Percentiles rank a stretch among this genome's conserved stretches.
Evolutionary conservation across 1,140 invertebrate species (phyloP).

Genomic region (Cyrtorhinus lividipennis): DNA sequence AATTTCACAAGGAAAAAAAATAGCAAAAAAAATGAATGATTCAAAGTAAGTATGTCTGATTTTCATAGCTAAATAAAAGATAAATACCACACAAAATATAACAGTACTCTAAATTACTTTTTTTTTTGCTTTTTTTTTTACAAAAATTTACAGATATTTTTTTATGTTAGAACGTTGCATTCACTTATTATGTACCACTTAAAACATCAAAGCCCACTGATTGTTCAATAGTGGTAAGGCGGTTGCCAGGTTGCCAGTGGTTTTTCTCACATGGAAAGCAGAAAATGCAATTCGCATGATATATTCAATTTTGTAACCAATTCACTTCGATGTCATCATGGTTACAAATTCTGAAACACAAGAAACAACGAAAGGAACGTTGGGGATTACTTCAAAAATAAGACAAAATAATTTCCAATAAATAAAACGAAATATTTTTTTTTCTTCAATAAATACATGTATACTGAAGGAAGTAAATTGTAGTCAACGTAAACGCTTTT

Average conservation of each 20-base stretch:
- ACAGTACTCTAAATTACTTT: slow-evolving; percentile 15
- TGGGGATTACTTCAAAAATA: too few relatives aligned
- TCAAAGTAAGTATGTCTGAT: slow-evolving; percentile 8
- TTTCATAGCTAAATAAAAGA: slow-evolving; percentile 8
- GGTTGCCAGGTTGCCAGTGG: slow-evolving; percentile 29
- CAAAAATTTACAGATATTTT: slow-evolving; percentile 29
- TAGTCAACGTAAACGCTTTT: too few relatives aligned
- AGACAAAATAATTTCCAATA: too few relatives aligned
- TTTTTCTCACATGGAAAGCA: slow-evolving; percentile 32
- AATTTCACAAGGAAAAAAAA: background rate
- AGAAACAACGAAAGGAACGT: slow-evolving; percentile 26
- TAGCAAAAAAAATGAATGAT: background rate
- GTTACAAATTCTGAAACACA: slow-evolving; percentile 87
- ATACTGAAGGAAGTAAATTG: too few relatives aligned
- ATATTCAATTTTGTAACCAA: slow-evolving; percentile 32
- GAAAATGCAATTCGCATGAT: slow-evolving; percentile 33
- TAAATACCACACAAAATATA: slow-evolving; percentile 14
- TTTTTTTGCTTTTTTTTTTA: slow-evolving; percentile 30
- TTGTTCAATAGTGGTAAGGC: slow-evolving; percentile 28
- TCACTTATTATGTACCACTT: slow-evolving; percentile 25
- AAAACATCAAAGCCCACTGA: slow-evolving; percentile 27
- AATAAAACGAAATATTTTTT: too few relatives aligned
- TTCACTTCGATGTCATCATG: slow-evolving; percentile 98
- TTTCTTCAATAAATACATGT: too few relatives aligned
- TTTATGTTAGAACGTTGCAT: slow-evolving; percentile 25